Base-by-base conservation (phyloP, 1,140 invertebrate genomes). In the Apis laboriosa region DNA sequence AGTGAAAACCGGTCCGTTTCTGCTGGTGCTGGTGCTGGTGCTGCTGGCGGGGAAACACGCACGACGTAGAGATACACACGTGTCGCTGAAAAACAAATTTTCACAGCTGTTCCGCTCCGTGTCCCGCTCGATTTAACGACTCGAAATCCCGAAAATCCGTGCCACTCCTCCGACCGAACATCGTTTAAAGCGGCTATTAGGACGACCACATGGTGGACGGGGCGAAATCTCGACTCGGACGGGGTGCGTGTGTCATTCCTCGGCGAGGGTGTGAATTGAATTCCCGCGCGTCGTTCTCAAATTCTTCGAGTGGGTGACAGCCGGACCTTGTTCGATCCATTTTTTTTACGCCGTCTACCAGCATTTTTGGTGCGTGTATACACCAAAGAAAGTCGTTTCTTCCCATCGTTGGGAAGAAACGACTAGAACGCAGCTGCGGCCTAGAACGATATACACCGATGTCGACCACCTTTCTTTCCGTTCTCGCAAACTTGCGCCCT, bases 61-160 rank as follows among this genome's bases (percentile, higher is more conserved):
- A 28, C 17, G 53, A 24, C 24, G 2, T 24, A 24, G 24, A 28
- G 13, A 34, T 12, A 53, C 77, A 34, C 19, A 1, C 34, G 5
- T 4, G 34, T 13, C n/a, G 4, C 3, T 24, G 76, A 75, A 84
- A 87, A 83, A 77, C 70, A 78, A 88, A 89, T 89, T 89, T 88
- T 88, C 88, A 89, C 88, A 89, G 88, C 88, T 89, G 88, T 79
- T 71, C 51, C 77, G 75, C 55, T 71, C 63, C 74, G 58, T 73
- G 49, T 66, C 34, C 49, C 64, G 84, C 78, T 82, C 76, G 67
- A 77, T 88, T 89, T 89, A 88, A 89, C 82, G 80, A 88, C 76
- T 68, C 19, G 13, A 24, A 51, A 60, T 28, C 49, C 49, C 43
- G 21, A 75, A 43, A 77, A 66, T 77, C 63, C 19, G 75, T 83